Conservation (phyloP, 2,888 invertebrate species). For the Acanthosepion pharaonis region DNA sequence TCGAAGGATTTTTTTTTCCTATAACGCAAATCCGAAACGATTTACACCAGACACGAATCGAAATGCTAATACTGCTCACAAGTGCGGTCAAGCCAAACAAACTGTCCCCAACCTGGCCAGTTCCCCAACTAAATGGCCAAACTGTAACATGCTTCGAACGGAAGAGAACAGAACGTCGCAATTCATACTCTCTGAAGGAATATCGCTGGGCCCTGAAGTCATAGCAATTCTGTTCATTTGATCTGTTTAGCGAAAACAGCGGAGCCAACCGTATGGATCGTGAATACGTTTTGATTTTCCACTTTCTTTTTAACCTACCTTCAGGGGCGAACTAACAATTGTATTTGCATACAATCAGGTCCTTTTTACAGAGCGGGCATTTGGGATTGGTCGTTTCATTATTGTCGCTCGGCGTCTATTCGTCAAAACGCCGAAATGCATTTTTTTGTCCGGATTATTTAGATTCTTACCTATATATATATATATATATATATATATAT, state of each 20-base stretch:
- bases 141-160: not conserved
- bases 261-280: not conserved
- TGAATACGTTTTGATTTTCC: not conserved
- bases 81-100: too few relatives aligned
- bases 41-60: too few relatives aligned
- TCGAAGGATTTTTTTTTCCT: too few relatives aligned
- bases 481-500: not conserved
- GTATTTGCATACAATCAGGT: conserved; percentile 1
- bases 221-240: not conserved
- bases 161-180: not conserved
- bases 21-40: too few relatives aligned
- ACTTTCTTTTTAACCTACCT: not conserved
- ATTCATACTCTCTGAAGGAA: not conserved
- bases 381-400: conserved; percentile 20
- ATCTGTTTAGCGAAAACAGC: conserved; percentile 2
- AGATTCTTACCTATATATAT: not conserved
- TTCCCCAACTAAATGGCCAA: not conserved
- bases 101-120: too few relatives aligned
- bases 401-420: not conserved
- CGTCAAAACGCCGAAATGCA: not conserved
- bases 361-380: not conserved
- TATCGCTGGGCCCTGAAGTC: not conserved
- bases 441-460: not conserved
- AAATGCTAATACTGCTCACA: too few relatives aligned
- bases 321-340: not conserved